Evolutionary conservation across 2,113 vertebrate genomes (phyloP).

Genomic region (Nyctereutes procyonoides): DNA sequence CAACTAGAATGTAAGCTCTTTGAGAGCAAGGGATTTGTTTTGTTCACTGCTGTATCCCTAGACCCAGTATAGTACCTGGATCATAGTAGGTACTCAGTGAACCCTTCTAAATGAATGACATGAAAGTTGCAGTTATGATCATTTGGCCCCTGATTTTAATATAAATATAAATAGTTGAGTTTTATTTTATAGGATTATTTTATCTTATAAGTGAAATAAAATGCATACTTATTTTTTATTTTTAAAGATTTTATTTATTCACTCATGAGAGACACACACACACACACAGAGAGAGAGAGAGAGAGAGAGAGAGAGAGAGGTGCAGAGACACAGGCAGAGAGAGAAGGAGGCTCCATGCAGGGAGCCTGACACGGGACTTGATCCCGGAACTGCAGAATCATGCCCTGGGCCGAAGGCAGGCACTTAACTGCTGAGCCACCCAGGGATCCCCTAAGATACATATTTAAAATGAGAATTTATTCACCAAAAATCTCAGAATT

Average conservation of each 20-base stretch:
- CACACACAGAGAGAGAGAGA: no score
- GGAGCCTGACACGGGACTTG: no score
- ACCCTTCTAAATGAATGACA: background rate
- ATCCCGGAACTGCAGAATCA: no score
- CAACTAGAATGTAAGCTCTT: background rate
- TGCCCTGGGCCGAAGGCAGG: no score
- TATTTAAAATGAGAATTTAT: background rate
- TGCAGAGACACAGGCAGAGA: no score
- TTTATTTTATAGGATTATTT: constrained; percentile 25
- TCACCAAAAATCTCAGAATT: background rate
- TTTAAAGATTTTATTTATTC: no score
- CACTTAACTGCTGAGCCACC: no score
- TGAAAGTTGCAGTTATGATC: background rate
- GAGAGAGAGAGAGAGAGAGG: no score
- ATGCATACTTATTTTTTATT: background rate
- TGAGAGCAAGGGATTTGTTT: background rate
- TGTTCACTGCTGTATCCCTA: background rate
- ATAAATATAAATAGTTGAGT: background rate
- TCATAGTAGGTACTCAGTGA: background rate
- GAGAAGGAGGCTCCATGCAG: no score
- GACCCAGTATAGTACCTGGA: background rate
- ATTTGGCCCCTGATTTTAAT: background rate
- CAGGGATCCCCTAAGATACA: no score
- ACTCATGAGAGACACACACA: no score
- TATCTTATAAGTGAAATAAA: constrained; percentile 17